phyloP scores from a whole-genome alignment of 2,888 invertebrate species.

The Amiota communis region DNA sequence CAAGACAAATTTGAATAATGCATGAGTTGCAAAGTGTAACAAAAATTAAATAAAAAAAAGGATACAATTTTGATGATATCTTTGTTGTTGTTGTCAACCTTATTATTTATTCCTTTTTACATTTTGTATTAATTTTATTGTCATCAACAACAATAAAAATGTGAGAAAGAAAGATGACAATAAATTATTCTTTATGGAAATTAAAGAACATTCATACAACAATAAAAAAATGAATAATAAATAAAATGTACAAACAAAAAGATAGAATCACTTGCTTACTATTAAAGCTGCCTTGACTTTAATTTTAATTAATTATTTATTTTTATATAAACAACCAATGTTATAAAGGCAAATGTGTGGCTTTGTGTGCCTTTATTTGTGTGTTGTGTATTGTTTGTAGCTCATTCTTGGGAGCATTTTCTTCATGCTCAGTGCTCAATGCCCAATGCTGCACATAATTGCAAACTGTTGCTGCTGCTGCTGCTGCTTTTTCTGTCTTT shows the following conservation, averaged over 20 bases:
- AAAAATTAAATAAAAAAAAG: neutral
- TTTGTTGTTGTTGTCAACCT: neutral
- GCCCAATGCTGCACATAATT: slow-evolving; percentile 53
- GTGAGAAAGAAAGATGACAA: slow-evolving; percentile 13
- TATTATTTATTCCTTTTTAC: too few species aligned
- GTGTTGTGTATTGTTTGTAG: neutral
- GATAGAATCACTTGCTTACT: too few species aligned
- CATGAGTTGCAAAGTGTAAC: slow-evolving; percentile 28
- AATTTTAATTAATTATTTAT: too few species aligned
- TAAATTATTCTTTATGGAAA: slow-evolving; percentile 42
- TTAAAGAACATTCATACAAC: neutral
- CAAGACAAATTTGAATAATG: slow-evolving; percentile 37
- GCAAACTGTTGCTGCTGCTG: slow-evolving; percentile 61
- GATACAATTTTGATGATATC: neutral
- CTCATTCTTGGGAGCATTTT: neutral
- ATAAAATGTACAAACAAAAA: too few species aligned
- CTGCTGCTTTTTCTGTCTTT: too few species aligned
- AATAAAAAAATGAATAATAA: too few species aligned
- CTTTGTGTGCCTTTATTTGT: neutral
- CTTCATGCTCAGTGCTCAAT: neutral
- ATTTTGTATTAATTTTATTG: too few species aligned
- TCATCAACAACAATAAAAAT: slow-evolving; percentile 23
- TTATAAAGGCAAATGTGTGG: neutral
- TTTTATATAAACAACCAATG: neutral
- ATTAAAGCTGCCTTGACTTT: too few species aligned